These are phyloP conservation scores for Eublepharis macularius DNA, from an alignment of 2,113 vertebrate species.

Conservation along the genomic window DNA sequence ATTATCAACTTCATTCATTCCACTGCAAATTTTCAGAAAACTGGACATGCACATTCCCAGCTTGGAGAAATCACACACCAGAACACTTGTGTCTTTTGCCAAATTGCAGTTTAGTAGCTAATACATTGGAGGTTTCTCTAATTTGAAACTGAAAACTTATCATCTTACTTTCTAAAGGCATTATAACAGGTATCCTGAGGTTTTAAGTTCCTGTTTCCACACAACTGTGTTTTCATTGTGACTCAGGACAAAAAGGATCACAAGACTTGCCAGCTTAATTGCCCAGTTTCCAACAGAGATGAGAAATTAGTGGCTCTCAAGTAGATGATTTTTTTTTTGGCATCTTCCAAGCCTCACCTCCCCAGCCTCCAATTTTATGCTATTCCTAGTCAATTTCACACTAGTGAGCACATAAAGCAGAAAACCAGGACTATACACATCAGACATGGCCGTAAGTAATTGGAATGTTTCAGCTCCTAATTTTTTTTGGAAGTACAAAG, in stretches of 20 bases:
- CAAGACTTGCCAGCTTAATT: neutral
- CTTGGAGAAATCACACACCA: neutral
- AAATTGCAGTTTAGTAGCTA: neutral
- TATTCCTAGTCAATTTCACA: conserved; percentile 1
- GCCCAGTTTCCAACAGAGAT: neutral
- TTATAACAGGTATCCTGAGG: neutral
- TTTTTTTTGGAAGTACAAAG: neutral
- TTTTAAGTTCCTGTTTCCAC: neutral
- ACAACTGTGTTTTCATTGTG: neutral
- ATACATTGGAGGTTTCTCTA: neutral
- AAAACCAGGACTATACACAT: neutral
- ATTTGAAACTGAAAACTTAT: neutral
- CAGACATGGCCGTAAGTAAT: neutral
- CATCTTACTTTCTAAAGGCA: neutral
- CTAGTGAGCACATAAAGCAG: conserved; percentile 1
- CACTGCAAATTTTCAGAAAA: no score
- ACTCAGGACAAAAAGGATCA: conserved; percentile 6
- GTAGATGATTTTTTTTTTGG: neutral
- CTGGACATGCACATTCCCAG: no score
- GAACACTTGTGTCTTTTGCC: neutral
- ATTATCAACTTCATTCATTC: no score
- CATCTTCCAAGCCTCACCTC: neutral
- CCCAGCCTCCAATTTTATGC: neutral
- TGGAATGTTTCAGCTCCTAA: conserved; percentile 4
- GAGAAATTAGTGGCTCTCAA: conserved; percentile 10